phyloP scores from a whole-genome alignment of 2,888 invertebrate species.

The Brachycybe producta region DNA sequence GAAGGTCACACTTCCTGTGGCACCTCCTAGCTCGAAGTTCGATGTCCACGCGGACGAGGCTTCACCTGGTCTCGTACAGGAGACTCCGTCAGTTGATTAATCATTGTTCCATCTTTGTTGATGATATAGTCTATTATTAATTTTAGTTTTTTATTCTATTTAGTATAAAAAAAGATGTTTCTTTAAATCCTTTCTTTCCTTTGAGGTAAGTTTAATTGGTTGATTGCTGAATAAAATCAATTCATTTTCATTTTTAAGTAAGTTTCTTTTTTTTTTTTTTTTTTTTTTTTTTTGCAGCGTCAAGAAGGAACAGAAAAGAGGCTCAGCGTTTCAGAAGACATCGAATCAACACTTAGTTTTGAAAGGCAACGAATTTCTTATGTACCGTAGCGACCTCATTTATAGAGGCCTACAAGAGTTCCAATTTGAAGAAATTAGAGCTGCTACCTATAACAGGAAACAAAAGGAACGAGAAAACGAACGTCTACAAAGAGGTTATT shows the following conservation, averaged over 20 bases:
- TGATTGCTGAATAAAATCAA: too few relatives aligned
- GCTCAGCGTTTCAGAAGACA: background rate
- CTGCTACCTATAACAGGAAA: background rate
- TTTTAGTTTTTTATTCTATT: too few relatives aligned
- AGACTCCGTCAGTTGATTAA: background rate
- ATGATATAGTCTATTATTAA: too few relatives aligned
- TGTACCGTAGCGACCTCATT: conserved; percentile 6
- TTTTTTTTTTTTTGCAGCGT: background rate
- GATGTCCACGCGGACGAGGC: background rate
- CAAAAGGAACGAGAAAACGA: background rate
- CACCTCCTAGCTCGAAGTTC: too few relatives aligned
- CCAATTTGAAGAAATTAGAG: conserved; percentile 13
- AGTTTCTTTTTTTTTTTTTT: background rate
- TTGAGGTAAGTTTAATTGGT: too few relatives aligned
- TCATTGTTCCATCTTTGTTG: background rate
- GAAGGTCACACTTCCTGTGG: too few relatives aligned
- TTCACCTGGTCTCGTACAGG: background rate
- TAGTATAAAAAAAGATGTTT: too few relatives aligned
- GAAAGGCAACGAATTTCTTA: background rate
- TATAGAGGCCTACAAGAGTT: conserved; percentile 1
- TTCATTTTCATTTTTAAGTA: background rate
- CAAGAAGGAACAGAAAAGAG: background rate
- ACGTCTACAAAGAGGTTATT: background rate
- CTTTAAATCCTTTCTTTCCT: too few relatives aligned
- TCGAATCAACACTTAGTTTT: too few relatives aligned